Percentiles rank a stretch among this genome's conserved stretches.
phyloP scores from a whole-genome alignment of 2,797 vertebrate genomes.

The Galagoides demidoff region DNA sequence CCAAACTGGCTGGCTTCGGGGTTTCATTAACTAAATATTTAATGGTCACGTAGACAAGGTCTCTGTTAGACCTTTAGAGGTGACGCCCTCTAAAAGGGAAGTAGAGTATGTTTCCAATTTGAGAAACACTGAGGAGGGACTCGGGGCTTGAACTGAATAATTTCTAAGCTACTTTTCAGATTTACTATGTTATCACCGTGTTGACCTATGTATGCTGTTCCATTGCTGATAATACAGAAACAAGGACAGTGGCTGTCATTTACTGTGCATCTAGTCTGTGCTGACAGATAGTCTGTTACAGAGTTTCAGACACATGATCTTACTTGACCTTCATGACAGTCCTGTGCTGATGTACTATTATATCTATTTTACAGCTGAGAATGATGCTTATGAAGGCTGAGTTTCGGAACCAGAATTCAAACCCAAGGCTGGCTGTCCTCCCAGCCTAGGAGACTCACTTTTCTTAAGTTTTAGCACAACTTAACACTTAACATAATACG shows the following conservation, averaged over 20 bases:
- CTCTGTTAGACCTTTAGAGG: background rate
- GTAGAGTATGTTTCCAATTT: background rate
- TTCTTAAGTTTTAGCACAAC: background rate
- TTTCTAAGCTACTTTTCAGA: constrained; percentile 21
- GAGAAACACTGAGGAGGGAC: background rate
- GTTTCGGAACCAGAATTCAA: background rate
- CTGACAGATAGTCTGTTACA: background rate
- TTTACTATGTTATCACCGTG: background rate
- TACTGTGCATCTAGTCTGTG: background rate
- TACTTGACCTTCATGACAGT: background rate
- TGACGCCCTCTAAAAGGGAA: background rate
- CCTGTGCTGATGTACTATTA: background rate
- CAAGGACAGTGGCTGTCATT: background rate
- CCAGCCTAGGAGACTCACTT: background rate
- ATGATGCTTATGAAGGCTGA: background rate
- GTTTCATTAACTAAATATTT: background rate
- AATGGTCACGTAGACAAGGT: background rate
- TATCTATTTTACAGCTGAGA: background rate
- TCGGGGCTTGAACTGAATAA: background rate
- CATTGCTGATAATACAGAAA: background rate
- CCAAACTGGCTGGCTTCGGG: background rate
- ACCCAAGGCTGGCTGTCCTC: background rate
- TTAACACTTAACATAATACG: background rate
- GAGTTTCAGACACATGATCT: background rate
- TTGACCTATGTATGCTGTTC: background rate